Evolutionary conservation across 1,140 invertebrate species (phyloP).

Genomic region (Lasioglossum baleicum): DNA sequence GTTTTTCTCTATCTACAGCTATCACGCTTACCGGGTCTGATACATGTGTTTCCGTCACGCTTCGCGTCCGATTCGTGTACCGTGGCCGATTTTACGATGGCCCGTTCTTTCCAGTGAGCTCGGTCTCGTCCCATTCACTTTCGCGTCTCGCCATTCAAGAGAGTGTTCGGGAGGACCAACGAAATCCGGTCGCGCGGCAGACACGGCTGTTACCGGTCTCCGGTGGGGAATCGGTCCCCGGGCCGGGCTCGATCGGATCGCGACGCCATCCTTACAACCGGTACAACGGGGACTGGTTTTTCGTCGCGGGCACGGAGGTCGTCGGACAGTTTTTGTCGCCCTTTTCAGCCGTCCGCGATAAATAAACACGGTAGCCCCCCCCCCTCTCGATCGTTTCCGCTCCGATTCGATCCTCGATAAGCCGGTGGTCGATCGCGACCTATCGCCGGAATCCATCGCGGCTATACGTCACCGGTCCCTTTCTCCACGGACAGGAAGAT

Average conservation of each 20-base stretch:
- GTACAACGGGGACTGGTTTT: slow-evolving; percentile 64
- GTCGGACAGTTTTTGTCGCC: slow-evolving; percentile 48
- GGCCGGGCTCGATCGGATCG: slow-evolving; percentile 48
- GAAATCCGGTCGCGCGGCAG: slow-evolving; percentile 48
- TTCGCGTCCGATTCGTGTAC: slow-evolving; percentile 7
- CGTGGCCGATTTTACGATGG: slow-evolving; percentile 52
- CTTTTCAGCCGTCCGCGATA: slow-evolving; percentile 52
- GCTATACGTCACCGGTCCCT: neutral
- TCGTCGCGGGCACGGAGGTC: slow-evolving; percentile 58
- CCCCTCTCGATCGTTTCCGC: slow-evolving; percentile 10
- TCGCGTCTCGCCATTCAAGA: slow-evolving; percentile 60
- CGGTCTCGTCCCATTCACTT: slow-evolving; percentile 61
- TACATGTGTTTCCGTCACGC: slow-evolving; percentile 38
- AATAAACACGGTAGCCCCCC: slow-evolving; percentile 48
- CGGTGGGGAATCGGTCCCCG: too few relatives aligned
- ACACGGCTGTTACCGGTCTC: too few relatives aligned
- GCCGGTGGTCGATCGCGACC: slow-evolving; percentile 5
- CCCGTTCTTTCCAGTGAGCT: neutral
- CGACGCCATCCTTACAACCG: slow-evolving; percentile 50
- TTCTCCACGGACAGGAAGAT: neutral
- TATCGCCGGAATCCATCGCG: slow-evolving; percentile 29
- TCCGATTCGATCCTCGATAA: slow-evolving; percentile 44
- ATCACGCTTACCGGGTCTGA: neutral
- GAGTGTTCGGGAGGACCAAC: slow-evolving; percentile 2
- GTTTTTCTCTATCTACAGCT: neutral